Conservation (phyloP, 2,888 invertebrate species). For the Pyralis farinalis region DNA sequence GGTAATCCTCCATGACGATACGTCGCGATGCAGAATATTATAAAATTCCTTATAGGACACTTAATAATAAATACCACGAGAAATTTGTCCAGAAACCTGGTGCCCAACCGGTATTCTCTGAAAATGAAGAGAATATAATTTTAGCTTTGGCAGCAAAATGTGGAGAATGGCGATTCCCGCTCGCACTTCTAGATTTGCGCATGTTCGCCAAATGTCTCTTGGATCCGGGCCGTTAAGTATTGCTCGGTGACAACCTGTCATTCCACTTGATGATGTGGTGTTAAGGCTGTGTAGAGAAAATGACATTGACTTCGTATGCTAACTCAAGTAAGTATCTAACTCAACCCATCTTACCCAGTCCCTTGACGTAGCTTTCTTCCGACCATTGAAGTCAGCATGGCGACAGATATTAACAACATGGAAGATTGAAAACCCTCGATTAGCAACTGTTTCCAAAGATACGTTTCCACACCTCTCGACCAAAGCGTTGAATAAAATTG, state of each 20-base stretch:
- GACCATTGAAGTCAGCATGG: conserved; percentile 14
- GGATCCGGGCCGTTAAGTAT: conserved; percentile 15
- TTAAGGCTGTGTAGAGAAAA: conserved; percentile 12
- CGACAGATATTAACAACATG: conserved; percentile 9
- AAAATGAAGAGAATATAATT: too few relatives aligned
- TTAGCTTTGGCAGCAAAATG: too few relatives aligned
- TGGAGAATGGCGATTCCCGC: too few relatives aligned
- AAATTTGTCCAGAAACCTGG: too few relatives aligned
- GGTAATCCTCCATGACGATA: too few relatives aligned
- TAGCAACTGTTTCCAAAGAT: conserved; percentile 12
- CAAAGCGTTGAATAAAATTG: conserved; percentile 11
- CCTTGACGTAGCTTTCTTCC: conserved; percentile 13
- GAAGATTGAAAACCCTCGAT: conserved; percentile 11
- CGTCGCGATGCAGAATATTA: too few relatives aligned
- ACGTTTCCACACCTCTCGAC: conserved; percentile 9
- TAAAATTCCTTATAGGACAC: too few relatives aligned
- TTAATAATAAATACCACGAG: too few relatives aligned
- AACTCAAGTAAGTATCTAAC: conserved; percentile 17
- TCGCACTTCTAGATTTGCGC: too few relatives aligned
- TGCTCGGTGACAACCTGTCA: conserved; percentile 21
- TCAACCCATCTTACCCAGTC: conserved; percentile 15
- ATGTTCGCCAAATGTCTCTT: too few relatives aligned
- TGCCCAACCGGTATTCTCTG: too few relatives aligned
- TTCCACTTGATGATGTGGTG: conserved; percentile 18
- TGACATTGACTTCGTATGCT: conserved; percentile 18